Percentiles rank a stretch among this genome's conserved stretches.
Evolutionary conservation across 2,888 invertebrate genomes (phyloP).

Genomic region (Trisateles emortualis): DNA sequence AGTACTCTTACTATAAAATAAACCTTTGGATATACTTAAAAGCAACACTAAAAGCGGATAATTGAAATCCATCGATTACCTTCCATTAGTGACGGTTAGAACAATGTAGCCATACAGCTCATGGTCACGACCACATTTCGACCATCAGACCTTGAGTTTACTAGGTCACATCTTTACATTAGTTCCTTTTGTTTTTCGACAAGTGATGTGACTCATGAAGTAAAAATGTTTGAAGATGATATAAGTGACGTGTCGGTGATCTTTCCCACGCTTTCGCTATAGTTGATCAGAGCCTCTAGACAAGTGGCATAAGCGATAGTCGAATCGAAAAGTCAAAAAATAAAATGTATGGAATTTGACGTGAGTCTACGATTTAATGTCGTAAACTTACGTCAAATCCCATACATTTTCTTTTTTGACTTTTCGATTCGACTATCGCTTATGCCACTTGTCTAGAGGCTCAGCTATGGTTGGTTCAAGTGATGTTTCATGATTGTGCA

Average conservation of each 20-base stretch:
- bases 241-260: slow-evolving; percentile 30
- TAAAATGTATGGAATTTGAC: no score
- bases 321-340: no score
- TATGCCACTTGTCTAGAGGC: no score
- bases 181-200: slow-evolving; percentile 47
- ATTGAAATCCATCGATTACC: slow-evolving; percentile 11
- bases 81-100: slow-evolving; percentile 29
- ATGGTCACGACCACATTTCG: slow-evolving; percentile 31
- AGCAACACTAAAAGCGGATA: slow-evolving; percentile 13
- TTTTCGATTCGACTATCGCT: no score
- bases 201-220: slow-evolving; percentile 41
- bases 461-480: no score
- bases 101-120: slow-evolving; percentile 25
- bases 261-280: slow-evolving; percentile 47
- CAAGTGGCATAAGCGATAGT: slow-evolving; percentile 15
- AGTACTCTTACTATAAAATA: no score
- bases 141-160: slow-evolving; percentile 44
- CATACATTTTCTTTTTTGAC: no score
- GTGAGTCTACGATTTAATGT: no score
- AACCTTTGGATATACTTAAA: neutral
- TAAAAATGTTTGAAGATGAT: slow-evolving; percentile 21
- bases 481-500: no score
- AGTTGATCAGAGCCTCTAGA: slow-evolving; percentile 1
- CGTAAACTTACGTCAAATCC: no score
- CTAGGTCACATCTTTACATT: slow-evolving; percentile 36